These are phyloP conservation scores for Geotria australis DNA, from an alignment of 2,797 vertebrate species.

Conservation along the genomic window DNA sequence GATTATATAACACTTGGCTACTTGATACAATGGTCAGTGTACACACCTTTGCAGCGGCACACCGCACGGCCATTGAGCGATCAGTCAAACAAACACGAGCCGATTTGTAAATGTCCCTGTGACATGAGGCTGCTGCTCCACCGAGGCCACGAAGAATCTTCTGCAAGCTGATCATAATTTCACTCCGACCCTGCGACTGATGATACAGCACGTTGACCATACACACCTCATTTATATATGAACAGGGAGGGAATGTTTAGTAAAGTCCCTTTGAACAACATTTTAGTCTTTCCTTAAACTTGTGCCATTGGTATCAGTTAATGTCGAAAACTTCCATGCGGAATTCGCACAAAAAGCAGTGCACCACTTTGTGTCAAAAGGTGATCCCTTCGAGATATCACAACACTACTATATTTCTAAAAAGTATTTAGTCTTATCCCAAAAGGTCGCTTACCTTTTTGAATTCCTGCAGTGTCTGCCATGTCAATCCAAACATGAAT, in stretches of 20 bases:
- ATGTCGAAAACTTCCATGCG: too few species aligned
- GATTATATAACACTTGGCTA: too few species aligned
- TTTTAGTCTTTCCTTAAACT: not conserved
- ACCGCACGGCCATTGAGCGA: slow-evolving; percentile 84
- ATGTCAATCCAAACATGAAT: too few species aligned
- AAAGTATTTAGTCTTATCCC: too few species aligned
- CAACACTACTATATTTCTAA: too few species aligned
- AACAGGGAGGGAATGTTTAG: not conserved
- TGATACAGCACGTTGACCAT: slow-evolving; percentile 1
- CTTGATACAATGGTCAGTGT: too few species aligned
- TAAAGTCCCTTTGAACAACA: not conserved
- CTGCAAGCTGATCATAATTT: slow-evolving; percentile 84
- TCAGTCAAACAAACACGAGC: slow-evolving; percentile 75
- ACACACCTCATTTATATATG: not conserved
- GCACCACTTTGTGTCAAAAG: too few species aligned
- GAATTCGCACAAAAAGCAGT: too few species aligned
- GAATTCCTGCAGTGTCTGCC: too few species aligned
- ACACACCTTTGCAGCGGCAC: slow-evolving; percentile 60
- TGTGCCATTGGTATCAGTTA: too few species aligned
- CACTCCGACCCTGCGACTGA: slow-evolving; percentile 78
- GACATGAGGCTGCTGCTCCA: slow-evolving; percentile 72
- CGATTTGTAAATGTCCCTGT: slow-evolving; percentile 92
- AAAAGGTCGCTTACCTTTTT: too few species aligned
- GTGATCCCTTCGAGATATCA: too few species aligned
- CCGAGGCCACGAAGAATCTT: slow-evolving; percentile 71